Evolutionary conservation across 2,888 invertebrate species (phyloP).

Genomic region (Erannis defoliaria): DNA sequence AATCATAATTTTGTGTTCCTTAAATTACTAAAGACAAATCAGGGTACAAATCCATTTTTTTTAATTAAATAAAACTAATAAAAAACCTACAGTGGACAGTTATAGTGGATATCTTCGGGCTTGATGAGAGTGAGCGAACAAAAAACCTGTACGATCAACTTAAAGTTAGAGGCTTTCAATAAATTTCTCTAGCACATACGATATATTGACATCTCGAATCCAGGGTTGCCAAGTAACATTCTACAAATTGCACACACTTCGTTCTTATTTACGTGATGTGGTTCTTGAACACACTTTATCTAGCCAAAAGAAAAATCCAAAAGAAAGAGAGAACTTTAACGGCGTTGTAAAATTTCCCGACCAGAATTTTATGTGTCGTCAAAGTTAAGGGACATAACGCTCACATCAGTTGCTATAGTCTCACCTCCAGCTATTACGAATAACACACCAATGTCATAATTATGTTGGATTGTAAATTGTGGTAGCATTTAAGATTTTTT

Average conservation of each 20-base stretch:
- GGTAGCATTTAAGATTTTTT: too few relatives aligned
- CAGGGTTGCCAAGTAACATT: conserved; percentile 61
- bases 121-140: too few relatives aligned
- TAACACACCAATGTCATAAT: too few relatives aligned
- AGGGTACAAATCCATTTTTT: too few relatives aligned
- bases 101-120: too few relatives aligned
- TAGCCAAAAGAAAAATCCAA: conserved; percentile 22
- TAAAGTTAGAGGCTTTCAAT: conserved; percentile 45
- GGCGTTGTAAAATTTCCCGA: conserved; percentile 43
- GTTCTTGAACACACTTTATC: conserved; percentile 52
- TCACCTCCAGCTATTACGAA: too few relatives aligned
- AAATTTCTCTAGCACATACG: conserved; percentile 58
- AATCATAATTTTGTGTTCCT: too few relatives aligned
- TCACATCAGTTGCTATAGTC: background rate
- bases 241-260: conserved; percentile 70
- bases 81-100: too few relatives aligned
- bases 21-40: too few relatives aligned
- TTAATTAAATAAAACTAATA: too few relatives aligned
- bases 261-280: conserved; percentile 69
- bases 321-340: conserved; percentile 28
- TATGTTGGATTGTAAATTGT: too few relatives aligned
- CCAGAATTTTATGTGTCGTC: conserved; percentile 47
- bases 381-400: conserved; percentile 33
- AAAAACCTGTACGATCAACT: conserved; percentile 42
- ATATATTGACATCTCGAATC: conserved; percentile 63